These are phyloP conservation scores for Caenorhabditis sp. DNA, from an alignment of 2,888 invertebrate species.

Conservation along the genomic window DNA sequence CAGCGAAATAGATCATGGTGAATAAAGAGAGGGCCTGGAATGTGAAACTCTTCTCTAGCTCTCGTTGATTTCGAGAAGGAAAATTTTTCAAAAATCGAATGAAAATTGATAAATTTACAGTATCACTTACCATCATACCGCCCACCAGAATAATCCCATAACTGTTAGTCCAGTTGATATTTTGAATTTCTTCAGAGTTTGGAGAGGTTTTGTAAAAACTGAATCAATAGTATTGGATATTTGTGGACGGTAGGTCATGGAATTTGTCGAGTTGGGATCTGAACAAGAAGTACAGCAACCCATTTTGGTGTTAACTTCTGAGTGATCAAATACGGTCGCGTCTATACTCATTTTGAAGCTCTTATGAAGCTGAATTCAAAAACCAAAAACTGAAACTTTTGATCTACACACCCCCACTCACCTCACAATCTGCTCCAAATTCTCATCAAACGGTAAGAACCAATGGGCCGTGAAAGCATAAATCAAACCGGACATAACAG, in stretches of 20 bases:
- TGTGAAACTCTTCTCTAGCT: too few species aligned
- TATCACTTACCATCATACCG: neutral
- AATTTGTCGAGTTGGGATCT: neutral
- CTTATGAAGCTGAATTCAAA: too few species aligned
- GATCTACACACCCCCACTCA: neutral
- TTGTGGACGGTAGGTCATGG: neutral
- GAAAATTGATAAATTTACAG: neutral
- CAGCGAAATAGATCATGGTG: neutral
- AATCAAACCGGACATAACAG: neutral
- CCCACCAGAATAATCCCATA: neutral
- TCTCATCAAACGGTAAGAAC: neutral
- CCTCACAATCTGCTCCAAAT: neutral
- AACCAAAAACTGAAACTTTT: neutral
- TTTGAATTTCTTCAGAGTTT: neutral
- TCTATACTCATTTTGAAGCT: too few species aligned
- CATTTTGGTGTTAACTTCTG: too few species aligned
- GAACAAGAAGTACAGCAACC: neutral
- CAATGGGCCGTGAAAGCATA: neutral
- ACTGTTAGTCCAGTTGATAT: neutral
- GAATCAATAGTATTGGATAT: conserved; percentile 15
- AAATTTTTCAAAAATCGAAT: neutral
- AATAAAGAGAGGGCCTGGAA: neutral
- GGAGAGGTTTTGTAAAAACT: neutral
- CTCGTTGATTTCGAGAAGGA: neutral
- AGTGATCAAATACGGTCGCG: too few species aligned